These are phyloP conservation scores for Arbacia lixula DNA, from an alignment of 53 echinoderm and acorn worm species.

Conservation along the genomic window DNA sequence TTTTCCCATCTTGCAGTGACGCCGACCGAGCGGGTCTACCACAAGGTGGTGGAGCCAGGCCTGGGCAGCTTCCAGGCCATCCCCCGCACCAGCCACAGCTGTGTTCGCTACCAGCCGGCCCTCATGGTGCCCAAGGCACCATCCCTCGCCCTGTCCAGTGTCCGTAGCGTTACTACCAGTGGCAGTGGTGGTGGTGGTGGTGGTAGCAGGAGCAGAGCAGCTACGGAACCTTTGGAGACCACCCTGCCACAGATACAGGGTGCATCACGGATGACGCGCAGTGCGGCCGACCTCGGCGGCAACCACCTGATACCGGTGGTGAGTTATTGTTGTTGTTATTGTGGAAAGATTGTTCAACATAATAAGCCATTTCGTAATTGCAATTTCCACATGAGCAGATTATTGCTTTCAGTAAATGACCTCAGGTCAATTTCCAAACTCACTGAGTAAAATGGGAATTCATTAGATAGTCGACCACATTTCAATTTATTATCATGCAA, in stretches of 20 bases:
- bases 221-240: constrained; percentile 3
- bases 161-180: no score
- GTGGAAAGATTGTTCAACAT: no score
- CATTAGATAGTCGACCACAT: no score
- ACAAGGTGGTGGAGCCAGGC: constrained; percentile 72
- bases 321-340: no score
- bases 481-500: no score
- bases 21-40: constrained; percentile 63
- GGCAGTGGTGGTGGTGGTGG: no score
- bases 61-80: constrained; percentile 62
- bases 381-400: no score
- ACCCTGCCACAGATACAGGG: constrained; percentile 42
- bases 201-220: background rate
- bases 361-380: no score
- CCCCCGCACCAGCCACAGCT: constrained; percentile 27
- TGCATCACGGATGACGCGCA: constrained; percentile 12
- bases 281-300: constrained; percentile 6
- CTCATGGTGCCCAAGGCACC: constrained; percentile 13
- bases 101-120: constrained; percentile 19
- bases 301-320: no score
- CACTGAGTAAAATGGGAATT: no score
- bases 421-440: no score
- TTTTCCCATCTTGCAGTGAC: background rate
- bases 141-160: background rate
- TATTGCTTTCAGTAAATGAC: no score